These are phyloP conservation scores for Rhea americana DNA, from an alignment of 2,113 vertebrate genomes.

Conservation along the genomic window DNA sequence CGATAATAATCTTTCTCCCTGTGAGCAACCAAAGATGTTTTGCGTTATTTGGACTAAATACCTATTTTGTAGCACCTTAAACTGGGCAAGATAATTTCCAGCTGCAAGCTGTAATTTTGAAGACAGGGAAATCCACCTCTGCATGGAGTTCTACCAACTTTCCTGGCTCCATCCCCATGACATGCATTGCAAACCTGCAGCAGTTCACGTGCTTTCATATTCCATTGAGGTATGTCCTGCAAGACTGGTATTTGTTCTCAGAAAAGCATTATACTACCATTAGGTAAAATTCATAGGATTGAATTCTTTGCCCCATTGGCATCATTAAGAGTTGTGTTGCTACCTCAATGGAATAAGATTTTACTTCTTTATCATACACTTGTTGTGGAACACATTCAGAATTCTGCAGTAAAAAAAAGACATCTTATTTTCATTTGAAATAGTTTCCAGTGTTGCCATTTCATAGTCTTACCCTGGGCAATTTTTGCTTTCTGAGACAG, in stretches of 20 bases:
- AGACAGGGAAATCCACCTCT: neutral
- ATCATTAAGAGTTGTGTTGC: rapidly evolving
- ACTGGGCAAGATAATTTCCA: neutral
- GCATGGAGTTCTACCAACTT: neutral
- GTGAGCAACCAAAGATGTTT: neutral
- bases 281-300: neutral
- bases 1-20: neutral
- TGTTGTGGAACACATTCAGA: neutral
- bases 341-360: neutral
- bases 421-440: neutral
- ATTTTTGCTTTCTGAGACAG: neutral
- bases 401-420: neutral
- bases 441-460: neutral
- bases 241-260: neutral
- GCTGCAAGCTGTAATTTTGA: neutral
- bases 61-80: neutral
- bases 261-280: neutral
- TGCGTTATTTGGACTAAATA: neutral
- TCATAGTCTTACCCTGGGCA: neutral
- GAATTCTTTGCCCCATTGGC: neutral
- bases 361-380: rapidly evolving
- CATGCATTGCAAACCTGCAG: neutral
- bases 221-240: neutral
- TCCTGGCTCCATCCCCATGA: neutral
- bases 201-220: neutral